phyloP scores from a whole-genome alignment of 2,797 vertebrate genomes.

The Harpagifer antarcticus region DNA sequence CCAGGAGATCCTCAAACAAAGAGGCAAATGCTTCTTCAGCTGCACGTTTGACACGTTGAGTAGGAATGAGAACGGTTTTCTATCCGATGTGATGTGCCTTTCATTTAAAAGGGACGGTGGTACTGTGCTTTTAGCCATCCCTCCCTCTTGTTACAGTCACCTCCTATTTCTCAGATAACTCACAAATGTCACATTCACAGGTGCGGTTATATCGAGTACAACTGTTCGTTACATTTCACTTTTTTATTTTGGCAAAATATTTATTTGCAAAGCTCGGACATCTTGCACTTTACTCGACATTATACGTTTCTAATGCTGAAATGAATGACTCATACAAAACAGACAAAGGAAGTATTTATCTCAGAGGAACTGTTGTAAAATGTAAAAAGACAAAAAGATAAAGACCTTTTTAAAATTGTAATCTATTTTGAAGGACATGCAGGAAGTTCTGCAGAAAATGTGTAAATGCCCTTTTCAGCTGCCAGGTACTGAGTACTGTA shows the following conservation, averaged over 20 bases:
- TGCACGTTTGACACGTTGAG: conserved; percentile 34
- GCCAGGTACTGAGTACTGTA: conserved; percentile 58
- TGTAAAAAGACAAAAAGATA: conserved; percentile 74
- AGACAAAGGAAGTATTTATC: conserved; percentile 53
- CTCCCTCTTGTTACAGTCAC: conserved; percentile 15
- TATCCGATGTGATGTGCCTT: conserved; percentile 73
- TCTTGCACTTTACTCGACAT: conserved; percentile 76
- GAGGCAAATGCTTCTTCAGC: conserved; percentile 34
- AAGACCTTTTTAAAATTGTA: conserved; percentile 49
- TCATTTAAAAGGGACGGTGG: conserved; percentile 51
- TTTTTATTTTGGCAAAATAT: conserved; percentile 63
- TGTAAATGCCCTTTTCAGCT: conserved; percentile 76
- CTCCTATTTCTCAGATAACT: conserved; percentile 37
- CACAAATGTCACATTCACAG: conserved; percentile 35
- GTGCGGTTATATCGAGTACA: conserved; percentile 14
- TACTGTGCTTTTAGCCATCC: conserved; percentile 37
- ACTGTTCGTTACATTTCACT: conserved; percentile 16
- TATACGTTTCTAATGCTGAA: conserved; percentile 52
- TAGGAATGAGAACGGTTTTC: conserved; percentile 54
- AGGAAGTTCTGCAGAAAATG: conserved; percentile 61
- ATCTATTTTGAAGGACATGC: conserved; percentile 72
- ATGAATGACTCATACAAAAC: conserved; percentile 44
- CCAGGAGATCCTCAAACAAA: conserved; percentile 30
- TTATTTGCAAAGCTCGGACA: conserved; percentile 71
- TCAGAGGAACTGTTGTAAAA: conserved; percentile 74